These are phyloP conservation scores for Scopus umbretta DNA, from an alignment of 2,113 vertebrate genomes.

Conservation along the genomic window DNA sequence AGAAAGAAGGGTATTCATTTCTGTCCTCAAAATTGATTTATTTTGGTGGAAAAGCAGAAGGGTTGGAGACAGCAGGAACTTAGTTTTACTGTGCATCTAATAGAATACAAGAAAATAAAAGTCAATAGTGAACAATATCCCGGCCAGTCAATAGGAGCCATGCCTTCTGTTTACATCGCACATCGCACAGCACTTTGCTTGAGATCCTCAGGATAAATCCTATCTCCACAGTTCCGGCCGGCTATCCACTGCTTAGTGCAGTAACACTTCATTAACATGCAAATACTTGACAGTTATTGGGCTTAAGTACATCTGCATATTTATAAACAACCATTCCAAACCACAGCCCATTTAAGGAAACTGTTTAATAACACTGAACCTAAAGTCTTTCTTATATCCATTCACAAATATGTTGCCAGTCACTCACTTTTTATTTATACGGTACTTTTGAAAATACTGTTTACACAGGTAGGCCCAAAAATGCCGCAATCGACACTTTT, in stretches of 20 bases:
- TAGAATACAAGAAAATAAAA: background rate
- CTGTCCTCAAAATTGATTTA: slow-evolving; percentile 38
- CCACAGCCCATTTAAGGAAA: background rate
- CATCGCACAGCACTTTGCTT: background rate
- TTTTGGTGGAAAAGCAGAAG: background rate
- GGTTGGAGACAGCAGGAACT: background rate
- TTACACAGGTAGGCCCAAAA: background rate
- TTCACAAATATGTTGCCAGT: background rate
- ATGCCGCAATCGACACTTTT: background rate
- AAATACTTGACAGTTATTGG: slow-evolving; percentile 7
- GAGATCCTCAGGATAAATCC: background rate
- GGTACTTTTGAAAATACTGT: background rate
- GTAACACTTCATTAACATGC: slow-evolving; percentile 23
- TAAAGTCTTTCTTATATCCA: background rate
- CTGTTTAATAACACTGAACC: background rate
- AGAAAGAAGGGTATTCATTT: slow-evolving; percentile 36
- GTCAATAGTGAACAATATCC: background rate
- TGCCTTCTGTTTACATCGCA: background rate
- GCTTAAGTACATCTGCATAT: slow-evolving; percentile 10
- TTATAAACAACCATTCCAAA: slow-evolving; percentile 25
- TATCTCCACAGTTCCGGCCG: background rate
- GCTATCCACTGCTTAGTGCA: background rate
- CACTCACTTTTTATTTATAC: background rate
- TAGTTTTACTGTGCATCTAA: background rate
- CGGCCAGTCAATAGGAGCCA: background rate